A percentile compares a stretch with the other conserved stretches of the same genome.
Conservation (phyloP, 2,113 vertebrate genomes). For the Cervus canadensis region DNA sequence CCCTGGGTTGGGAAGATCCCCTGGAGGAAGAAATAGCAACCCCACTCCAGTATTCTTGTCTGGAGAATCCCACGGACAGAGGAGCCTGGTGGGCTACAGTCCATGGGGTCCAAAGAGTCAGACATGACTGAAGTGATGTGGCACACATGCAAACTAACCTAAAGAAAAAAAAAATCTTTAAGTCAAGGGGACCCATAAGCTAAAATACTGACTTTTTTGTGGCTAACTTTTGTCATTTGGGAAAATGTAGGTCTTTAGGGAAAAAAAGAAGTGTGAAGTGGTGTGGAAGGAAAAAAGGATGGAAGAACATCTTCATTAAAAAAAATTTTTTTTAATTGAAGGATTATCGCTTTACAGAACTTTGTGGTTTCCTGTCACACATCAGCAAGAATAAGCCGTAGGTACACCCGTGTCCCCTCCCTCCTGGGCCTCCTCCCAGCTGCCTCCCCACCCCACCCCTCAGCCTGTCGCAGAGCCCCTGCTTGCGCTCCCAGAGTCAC, state of each 20-base stretch:
- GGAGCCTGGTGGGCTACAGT: neutral
- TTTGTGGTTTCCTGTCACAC: neutral
- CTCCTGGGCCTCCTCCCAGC: neutral
- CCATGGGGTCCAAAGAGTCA: neutral
- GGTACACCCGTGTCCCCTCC: neutral
- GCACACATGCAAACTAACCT: neutral
- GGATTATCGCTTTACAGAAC: neutral
- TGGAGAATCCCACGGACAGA: neutral
- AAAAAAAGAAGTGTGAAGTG: neutral
- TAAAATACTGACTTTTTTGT: slow-evolving; percentile 28
- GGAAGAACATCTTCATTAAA: neutral
- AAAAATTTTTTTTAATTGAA: neutral
- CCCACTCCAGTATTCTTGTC: neutral
- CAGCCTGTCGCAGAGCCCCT: neutral
- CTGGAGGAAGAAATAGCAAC: neutral
- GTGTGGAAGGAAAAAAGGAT: neutral
- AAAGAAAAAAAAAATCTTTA: neutral
- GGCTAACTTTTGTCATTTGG: neutral
- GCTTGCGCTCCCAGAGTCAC: neutral
- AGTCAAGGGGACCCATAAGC: neutral
- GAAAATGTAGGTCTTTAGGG: neutral
- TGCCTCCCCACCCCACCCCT: neutral
- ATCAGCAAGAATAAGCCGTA: neutral
- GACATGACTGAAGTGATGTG: neutral
- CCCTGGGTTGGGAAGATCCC: neutral